phyloP scores from a whole-genome alignment of 1,140 invertebrate genomes.

The Lasioglossum albipes region DNA sequence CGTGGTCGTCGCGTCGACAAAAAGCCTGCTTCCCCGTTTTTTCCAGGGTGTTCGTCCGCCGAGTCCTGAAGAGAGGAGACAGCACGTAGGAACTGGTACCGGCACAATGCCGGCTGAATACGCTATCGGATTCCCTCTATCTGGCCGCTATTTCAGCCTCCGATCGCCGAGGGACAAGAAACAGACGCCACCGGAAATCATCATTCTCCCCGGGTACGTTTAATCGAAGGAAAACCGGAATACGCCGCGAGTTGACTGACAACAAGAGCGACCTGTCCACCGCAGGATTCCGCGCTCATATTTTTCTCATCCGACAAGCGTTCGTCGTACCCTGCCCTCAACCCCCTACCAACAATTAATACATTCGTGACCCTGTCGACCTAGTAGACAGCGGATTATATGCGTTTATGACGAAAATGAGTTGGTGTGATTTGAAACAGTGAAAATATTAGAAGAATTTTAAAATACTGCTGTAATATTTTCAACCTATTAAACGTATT shows the following conservation, averaged over 20 bases:
- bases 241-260: constrained; percentile 61
- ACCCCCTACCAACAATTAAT: no score
- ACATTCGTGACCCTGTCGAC: no score
- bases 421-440: no score
- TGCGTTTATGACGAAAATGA: no score
- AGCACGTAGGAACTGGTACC: constrained; percentile 61
- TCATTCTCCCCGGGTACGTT: constrained; percentile 64
- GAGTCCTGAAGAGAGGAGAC: no score
- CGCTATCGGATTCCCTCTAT: constrained; percentile 52
- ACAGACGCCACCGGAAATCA: constrained; percentile 75
- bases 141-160: constrained; percentile 51
- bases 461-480: no score
- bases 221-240: constrained; percentile 68
- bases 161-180: constrained; percentile 53
- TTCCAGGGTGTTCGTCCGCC: background rate
- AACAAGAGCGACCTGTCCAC: constrained; percentile 60
- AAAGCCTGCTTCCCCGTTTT: constrained; percentile 47
- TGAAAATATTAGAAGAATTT: no score
- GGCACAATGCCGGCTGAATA: constrained; percentile 69
- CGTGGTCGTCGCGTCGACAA: constrained; percentile 40
- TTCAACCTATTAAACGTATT: no score
- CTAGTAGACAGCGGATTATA: no score
- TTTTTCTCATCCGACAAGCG: background rate
- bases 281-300: constrained; percentile 18
- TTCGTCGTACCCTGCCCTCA: background rate